Evolutionary conservation across 2,113 vertebrate species (phyloP), one percentile per base, ranked within the genome.

Genomic region (Zosterops pallidus): DNA sequence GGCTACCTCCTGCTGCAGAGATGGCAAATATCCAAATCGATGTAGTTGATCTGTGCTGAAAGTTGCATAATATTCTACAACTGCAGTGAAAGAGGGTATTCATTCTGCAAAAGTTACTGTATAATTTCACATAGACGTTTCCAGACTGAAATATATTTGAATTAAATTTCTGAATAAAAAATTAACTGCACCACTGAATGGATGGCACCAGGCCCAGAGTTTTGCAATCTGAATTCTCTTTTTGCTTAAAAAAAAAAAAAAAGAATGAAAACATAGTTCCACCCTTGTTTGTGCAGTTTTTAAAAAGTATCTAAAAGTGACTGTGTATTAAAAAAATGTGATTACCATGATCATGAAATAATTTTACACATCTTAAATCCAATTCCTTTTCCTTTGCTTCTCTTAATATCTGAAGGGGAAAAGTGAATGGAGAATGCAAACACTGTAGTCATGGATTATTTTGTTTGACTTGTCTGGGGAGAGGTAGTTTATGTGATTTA

Each of bases 121-220:
- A 26, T 55, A 21, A 63, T 62, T 84, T 50, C 79, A 88, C 1
- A 1, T 12, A 25, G 35, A 76, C 14, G 41, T 31, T 62, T 83
- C 22, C 47, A 23, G 35, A 62, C 14, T 85, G 49, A 75, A 56
- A 75, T 33, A 62, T 47, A 65, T 82, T 90, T 91, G 22, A 82
- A 69, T 60, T 57, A 63, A 74, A 69, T 80, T 94, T 88, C 33
- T 80, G 67, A 91, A 70, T 76, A 17, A 89, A 59, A 67, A 35
- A 10, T 33, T 55, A 60, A n/a, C 37, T 53, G 50, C 5, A 74
- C 4, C 28, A 62, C 44, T 71, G 50, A 65, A 77, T 59, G 18
- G 35, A 63, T 84, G 21, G 14, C 13, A 59, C 10, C 12, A 37
- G 5, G 7, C 17, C 78, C 12, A 80, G 81, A 79, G 7, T 55